Evolutionary conservation across 2,113 vertebrate genomes (phyloP), one percentile per base, ranked within the genome.

Genomic region (Ctenomys sociabilis): DNA sequence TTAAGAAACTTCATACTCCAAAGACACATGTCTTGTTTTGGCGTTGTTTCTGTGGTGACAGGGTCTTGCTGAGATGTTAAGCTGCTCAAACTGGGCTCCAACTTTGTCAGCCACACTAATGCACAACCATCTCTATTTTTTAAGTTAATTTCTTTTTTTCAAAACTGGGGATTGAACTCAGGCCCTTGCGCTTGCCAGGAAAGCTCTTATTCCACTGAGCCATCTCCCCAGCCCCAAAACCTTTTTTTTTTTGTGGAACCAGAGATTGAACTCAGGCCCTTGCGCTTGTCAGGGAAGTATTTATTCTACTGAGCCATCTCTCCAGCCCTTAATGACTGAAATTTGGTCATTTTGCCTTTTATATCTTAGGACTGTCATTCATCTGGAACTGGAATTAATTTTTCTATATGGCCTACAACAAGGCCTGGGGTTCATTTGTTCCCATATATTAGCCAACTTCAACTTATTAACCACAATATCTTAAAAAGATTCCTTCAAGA

Each of bases 341-440:
- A 90, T 64, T 78, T 91, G 82, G 37, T 75, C 68, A 57, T 88
- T 91, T 83, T 66, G 54, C n/a, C n/a, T 72, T 78, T 80, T 63
- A 64, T 63, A 85, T 59, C 54, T 90, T 86, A n/a, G 73, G 54
- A 57, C n/a, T 54, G 43, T 3, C 37, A 81, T 64, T 77, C 24
- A 57, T 54, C 14, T 72, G 70, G 45, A 81, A n/a, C n/a, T 35
- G 10, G 30, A 54, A 57, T 81, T 81, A 13, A 84, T 52, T 72
- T 72, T 16, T 72, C 17, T 37, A 72, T 72, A 37, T 72, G 35
- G 68, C 37, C n/a, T 72, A 37, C 68, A 10, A 35, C 11, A 49
- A 14, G 21, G 6, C 21, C 35, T 24, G 75, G 0, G 21, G 32
- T 77, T 94, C 59, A 87, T n/a, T 77, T 77, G 83, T 72, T 49